Evolutionary conservation across 1,140 invertebrate genomes (phyloP).

Genomic region (Drosophila equinoxialis): DNA sequence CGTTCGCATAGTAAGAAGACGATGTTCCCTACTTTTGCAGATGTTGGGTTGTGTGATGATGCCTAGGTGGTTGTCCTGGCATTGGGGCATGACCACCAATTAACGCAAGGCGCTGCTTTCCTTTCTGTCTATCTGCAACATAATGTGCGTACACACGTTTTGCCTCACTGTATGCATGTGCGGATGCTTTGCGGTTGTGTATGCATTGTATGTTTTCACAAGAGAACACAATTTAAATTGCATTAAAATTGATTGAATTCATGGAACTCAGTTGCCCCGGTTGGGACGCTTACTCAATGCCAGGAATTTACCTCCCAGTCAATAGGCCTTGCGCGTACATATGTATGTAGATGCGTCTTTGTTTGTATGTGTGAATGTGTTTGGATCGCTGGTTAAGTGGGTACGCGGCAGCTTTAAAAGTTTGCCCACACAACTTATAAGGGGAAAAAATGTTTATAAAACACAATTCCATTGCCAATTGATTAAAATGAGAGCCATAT

Average conservation of each 20-base stretch:
- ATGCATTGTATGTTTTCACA: constrained; percentile 69
- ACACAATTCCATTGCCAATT: neutral
- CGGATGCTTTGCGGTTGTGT: constrained; percentile 40
- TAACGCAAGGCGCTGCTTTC: constrained; percentile 68
- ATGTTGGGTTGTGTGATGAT: constrained; percentile 13
- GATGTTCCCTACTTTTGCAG: constrained; percentile 12
- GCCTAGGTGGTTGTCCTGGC: constrained; percentile 1
- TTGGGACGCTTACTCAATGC: constrained; percentile 39
- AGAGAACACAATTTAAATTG: constrained; percentile 81
- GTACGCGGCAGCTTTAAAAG: constrained; percentile 40
- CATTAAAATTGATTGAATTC: constrained; percentile 82
- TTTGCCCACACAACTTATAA: constrained; percentile 29
- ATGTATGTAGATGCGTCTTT: neutral
- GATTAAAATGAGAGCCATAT: constrained; percentile 31
- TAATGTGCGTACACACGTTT: constrained; percentile 56
- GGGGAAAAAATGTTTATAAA: neutral
- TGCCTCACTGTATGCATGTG: constrained; percentile 17
- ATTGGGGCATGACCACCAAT: constrained; percentile 62
- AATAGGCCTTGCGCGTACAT: constrained; percentile 19
- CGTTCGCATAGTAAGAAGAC: constrained; percentile 49
- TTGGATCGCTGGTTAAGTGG: constrained; percentile 62
- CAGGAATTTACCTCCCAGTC: constrained; percentile 32
- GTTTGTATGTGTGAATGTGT: constrained; percentile 13
- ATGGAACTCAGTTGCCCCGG: constrained; percentile 56
- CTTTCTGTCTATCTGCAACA: constrained; percentile 52